These are phyloP conservation scores for Onthophagus sagittarius DNA, from an alignment of 2,888 invertebrate genomes.

Conservation along the genomic window DNA sequence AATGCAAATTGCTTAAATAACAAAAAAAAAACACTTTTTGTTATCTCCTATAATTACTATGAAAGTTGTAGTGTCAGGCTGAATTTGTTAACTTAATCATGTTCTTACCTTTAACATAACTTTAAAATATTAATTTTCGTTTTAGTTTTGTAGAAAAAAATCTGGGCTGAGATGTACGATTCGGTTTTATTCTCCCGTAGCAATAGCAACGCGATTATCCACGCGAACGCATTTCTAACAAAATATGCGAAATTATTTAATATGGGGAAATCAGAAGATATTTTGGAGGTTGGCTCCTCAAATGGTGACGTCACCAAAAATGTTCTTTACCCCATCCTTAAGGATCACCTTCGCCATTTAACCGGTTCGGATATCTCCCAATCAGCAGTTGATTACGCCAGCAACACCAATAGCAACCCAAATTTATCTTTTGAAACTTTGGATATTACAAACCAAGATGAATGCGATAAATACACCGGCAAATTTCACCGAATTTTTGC, in stretches of 20 bases:
- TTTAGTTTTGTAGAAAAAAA: not conserved
- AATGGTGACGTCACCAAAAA: slow-evolving; percentile 1
- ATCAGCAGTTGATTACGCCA: not conserved
- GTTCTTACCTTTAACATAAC: too few relatives aligned
- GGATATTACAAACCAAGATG: not conserved
- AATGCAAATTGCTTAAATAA: too few relatives aligned
- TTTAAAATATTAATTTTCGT: too few relatives aligned
- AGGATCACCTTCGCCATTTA: not conserved
- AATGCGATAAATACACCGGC: not conserved
- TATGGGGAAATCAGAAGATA: not conserved
- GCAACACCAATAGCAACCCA: not conserved
- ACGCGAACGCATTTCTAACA: not conserved
- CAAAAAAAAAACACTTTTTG: too few relatives aligned
- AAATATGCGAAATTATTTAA: not conserved
- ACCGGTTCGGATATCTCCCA: not conserved
- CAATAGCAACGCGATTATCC: not conserved
- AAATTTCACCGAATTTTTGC: not conserved
- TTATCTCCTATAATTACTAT: too few relatives aligned
- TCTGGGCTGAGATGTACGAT: not conserved
- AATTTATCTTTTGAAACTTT: not conserved
- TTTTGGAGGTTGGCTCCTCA: slow-evolving; percentile 9
- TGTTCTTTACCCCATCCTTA: slow-evolving; percentile 5
- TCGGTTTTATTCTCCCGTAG: not conserved
- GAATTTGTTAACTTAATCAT: too few relatives aligned
- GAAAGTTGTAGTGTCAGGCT: too few relatives aligned